Conservation (phyloP, 2,797 vertebrate species). For the Pseudopleuronectes americanus region DNA sequence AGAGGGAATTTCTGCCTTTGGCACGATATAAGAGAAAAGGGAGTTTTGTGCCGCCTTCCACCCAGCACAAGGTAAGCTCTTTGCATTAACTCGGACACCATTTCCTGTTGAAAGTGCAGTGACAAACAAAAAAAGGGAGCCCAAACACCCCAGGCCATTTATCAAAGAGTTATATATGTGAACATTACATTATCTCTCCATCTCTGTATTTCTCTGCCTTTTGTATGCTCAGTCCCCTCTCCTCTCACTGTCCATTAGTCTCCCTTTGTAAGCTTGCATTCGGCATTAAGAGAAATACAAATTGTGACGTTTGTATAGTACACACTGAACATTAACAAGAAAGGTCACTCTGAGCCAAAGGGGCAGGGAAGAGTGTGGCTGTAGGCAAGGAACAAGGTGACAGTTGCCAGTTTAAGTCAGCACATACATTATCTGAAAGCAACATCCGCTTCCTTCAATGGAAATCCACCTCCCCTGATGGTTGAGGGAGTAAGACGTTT, state of each 20-base stretch:
- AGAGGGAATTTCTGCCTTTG: not conserved
- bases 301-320: not conserved
- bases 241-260: conserved; percentile 8
- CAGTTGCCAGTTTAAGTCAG: conserved; percentile 4
- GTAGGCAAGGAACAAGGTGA: conserved; percentile 13
- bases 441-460: conserved; percentile 23
- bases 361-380: not conserved
- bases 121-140: conserved; percentile 33
- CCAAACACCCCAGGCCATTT: conserved; percentile 33
- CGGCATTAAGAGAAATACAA: conserved; percentile 7
- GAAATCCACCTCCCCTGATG: conserved; percentile 20
- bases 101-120: conserved; percentile 4
- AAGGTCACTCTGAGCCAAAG: not conserved
- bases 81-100: not conserved
- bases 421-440: conserved; percentile 48
- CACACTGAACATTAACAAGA: not conserved
- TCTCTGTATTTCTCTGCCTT: conserved; percentile 22
- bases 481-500: conserved; percentile 29
- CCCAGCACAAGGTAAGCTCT: not conserved
- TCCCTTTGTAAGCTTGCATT: not conserved
- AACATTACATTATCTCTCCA: conserved; percentile 13
- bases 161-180: conserved; percentile 32
- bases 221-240: not conserved
- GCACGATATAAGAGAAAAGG: not conserved
- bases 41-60: not conserved